Percentiles rank a stretch among this genome's conserved stretches.
These are phyloP conservation scores for Drosophila kepulauana DNA, from an alignment of 1,140 invertebrate genomes.

Conservation along the genomic window DNA sequence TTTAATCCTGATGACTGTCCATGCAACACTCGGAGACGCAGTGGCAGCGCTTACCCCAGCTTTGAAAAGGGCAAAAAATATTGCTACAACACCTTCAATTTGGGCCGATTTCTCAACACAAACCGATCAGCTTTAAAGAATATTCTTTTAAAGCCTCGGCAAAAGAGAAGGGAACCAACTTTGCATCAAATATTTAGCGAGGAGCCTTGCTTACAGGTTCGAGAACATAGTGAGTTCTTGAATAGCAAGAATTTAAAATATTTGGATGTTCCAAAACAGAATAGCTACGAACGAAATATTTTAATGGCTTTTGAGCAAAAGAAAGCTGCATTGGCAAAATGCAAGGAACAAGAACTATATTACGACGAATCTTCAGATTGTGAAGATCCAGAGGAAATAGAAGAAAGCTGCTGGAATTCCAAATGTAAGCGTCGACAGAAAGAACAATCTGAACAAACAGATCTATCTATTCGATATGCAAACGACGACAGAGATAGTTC, in stretches of 20 bases:
- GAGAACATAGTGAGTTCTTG: not conserved
- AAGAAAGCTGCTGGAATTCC: not conserved
- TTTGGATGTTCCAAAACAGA: constrained; percentile 7
- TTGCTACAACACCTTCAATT: not conserved
- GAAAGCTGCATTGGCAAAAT: not conserved
- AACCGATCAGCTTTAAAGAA: not conserved
- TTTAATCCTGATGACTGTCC: not conserved
- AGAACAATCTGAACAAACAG: constrained; percentile 25
- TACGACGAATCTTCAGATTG: not conserved
- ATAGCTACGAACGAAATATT: constrained; percentile 41
- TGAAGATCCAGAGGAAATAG: not conserved
- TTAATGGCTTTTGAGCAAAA: constrained; percentile 9
- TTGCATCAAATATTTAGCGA: too few relatives aligned
- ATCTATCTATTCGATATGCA: not conserved
- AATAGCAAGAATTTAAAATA: constrained; percentile 12
- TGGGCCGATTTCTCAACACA: not conserved
- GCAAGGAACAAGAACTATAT: not conserved
- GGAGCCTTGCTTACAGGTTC: not conserved
- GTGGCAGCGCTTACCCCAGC: constrained; percentile 1
- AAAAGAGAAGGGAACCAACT: not conserved
- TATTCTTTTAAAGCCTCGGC: not conserved
- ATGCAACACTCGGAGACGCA: not conserved
- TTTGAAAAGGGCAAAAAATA: not conserved
- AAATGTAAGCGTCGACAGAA: not conserved
- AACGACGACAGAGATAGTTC: constrained; percentile 4